Evolutionary conservation across 2,888 invertebrate genomes (phyloP).

Genomic region (Maniola hyperantus): DNA sequence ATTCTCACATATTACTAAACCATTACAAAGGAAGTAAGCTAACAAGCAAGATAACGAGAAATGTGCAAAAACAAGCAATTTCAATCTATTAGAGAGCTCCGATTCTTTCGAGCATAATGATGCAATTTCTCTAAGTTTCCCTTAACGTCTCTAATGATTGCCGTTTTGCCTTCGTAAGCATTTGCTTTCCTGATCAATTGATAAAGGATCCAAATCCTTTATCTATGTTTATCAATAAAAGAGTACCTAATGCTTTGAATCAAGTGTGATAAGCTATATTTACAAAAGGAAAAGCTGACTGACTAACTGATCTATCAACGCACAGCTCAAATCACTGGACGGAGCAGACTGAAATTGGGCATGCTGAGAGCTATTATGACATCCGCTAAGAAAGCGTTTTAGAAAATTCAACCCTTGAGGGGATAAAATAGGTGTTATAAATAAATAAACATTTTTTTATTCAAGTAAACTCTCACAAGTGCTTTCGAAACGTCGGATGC

Average conservation of each 20-base stretch:
- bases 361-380: too few relatives aligned
- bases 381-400: too few relatives aligned
- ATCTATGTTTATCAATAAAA: background rate
- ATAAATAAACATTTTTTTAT: too few relatives aligned
- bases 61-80: constrained; percentile 17
- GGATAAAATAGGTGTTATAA: too few relatives aligned
- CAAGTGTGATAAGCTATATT: too few relatives aligned
- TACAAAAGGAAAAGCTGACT: too few relatives aligned
- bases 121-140: constrained; percentile 16
- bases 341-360: too few relatives aligned
- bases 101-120: constrained; percentile 12
- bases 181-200: constrained; percentile 4
- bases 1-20: background rate
- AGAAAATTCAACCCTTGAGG: too few relatives aligned
- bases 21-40: constrained; percentile 7
- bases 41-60: constrained; percentile 1
- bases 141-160: constrained; percentile 12
- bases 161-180: constrained; percentile 10
- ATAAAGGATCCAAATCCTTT: background rate
- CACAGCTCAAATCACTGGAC: too few relatives aligned
- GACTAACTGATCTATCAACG: too few relatives aligned
- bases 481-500: too few relatives aligned
- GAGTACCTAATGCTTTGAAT: background rate
- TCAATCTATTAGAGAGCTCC: constrained; percentile 13
- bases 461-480: too few relatives aligned